Evolutionary conservation across 2,797 vertebrate species (phyloP).

Genomic region (Mus caroli): DNA sequence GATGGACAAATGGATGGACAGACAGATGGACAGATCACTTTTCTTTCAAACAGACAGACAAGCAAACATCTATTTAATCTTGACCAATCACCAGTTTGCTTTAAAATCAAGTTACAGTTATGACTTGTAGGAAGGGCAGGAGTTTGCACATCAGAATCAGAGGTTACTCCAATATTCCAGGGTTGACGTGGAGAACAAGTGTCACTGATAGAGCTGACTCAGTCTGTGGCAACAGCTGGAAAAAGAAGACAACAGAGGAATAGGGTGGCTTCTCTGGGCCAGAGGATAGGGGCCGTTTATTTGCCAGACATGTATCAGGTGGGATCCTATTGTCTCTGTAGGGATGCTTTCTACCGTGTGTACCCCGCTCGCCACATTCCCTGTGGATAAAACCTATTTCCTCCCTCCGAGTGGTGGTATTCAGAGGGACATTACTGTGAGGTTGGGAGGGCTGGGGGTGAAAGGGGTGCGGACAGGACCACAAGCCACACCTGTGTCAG

Average conservation of each 20-base stretch:
- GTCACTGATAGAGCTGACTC: background rate
- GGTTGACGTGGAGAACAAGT: background rate
- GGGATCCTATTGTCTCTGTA: background rate
- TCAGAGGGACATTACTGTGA: background rate
- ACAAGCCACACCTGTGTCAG: rapidly evolving
- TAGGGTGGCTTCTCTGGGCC: background rate
- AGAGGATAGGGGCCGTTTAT: background rate
- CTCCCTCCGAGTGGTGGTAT: background rate
- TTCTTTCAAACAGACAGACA: constrained; percentile 24
- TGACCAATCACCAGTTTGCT: background rate
- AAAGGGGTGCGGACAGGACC: background rate
- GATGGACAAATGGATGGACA: background rate
- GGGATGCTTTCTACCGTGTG: background rate
- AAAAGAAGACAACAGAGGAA: constrained; percentile 38
- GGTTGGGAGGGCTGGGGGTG: background rate
- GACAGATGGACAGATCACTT: background rate
- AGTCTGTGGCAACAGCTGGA: background rate
- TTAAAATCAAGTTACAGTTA: constrained; percentile 48
- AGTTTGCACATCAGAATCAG: background rate
- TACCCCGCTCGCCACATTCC: background rate
- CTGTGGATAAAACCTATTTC: background rate
- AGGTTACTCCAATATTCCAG: background rate
- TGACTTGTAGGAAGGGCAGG: background rate
- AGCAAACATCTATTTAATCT: background rate
- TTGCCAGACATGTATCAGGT: background rate